A percentile compares a stretch with the other conserved stretches of the same genome.
Conservation (phyloP, 2,888 invertebrate genomes). For the Acanthococcus lagerstroemiae region DNA sequence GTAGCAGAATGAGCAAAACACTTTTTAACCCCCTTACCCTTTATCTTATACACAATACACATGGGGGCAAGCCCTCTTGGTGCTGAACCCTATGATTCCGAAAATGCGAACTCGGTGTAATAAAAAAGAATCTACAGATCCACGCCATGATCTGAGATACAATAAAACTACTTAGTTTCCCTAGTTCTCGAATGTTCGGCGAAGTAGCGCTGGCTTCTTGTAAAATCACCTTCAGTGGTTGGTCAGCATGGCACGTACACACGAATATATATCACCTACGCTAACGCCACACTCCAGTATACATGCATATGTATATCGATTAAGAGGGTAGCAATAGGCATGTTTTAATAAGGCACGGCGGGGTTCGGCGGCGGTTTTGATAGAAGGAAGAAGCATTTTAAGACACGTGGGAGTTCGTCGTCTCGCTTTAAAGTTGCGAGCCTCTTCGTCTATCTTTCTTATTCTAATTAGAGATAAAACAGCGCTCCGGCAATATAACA, state of each 20-base stretch:
- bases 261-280: constrained; percentile 20
- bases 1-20: no score
- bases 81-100: no score
- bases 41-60: no score
- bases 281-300: constrained; percentile 14
- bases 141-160: no score
- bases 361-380: constrained; percentile 25
- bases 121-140: no score
- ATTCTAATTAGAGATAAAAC: constrained; percentile 32
- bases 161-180: no score
- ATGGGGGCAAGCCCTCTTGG: no score
- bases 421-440: constrained; percentile 21
- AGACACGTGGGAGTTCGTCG: constrained; percentile 31
- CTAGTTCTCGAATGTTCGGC: no score
- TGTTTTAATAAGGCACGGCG: constrained; percentile 26
- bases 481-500: constrained; percentile 25
- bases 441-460: constrained; percentile 30
- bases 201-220: constrained; percentile 2
- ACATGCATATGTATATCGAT: constrained; percentile 32
- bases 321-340: constrained; percentile 30
- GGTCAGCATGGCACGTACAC: constrained; percentile 10
- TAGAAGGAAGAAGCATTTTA: constrained; percentile 30
- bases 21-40: no score
- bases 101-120: no score
- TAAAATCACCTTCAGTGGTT: constrained; percentile 10